These are phyloP conservation scores for Nephotettix cincticeps DNA, from an alignment of 1,140 invertebrate species.

Conservation along the genomic window DNA sequence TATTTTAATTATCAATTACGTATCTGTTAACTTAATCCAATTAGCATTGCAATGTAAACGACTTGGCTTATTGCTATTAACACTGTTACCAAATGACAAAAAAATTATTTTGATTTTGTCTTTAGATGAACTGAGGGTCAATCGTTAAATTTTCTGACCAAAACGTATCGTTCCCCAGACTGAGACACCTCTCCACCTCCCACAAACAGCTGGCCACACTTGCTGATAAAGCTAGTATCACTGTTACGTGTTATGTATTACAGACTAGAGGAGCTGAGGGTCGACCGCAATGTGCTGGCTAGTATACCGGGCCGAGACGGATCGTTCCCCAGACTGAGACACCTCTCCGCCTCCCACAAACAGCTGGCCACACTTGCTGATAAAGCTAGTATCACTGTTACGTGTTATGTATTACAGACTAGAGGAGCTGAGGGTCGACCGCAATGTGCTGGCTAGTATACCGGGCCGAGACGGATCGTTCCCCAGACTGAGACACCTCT, in stretches of 20 bases:
- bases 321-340: slow-evolving; percentile 56
- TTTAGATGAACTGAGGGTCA: no score
- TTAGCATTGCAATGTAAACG: no score
- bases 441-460: slow-evolving; percentile 64
- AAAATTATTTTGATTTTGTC: no score
- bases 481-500: slow-evolving; percentile 56
- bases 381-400: no score
- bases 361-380: slow-evolving; percentile 45
- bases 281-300: slow-evolving; percentile 67
- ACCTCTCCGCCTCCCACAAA: slow-evolving; percentile 63
- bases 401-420: slow-evolving; percentile 55
- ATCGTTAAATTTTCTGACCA: no score
- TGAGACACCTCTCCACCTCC: no score
- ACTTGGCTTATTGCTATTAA: no score
- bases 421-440: slow-evolving; percentile 64
- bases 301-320: slow-evolving; percentile 61
- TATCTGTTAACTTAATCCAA: no score
- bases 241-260: slow-evolving; percentile 43
- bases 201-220: slow-evolving; percentile 57
- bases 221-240: no score
- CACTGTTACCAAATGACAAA: no score
- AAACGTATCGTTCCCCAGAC: no score
- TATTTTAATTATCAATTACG: no score
- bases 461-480: slow-evolving; percentile 58
- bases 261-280: slow-evolving; percentile 66